phyloP scores from a whole-genome alignment of 2,113 vertebrate genomes.

The Pelmatolapia mariae region DNA sequence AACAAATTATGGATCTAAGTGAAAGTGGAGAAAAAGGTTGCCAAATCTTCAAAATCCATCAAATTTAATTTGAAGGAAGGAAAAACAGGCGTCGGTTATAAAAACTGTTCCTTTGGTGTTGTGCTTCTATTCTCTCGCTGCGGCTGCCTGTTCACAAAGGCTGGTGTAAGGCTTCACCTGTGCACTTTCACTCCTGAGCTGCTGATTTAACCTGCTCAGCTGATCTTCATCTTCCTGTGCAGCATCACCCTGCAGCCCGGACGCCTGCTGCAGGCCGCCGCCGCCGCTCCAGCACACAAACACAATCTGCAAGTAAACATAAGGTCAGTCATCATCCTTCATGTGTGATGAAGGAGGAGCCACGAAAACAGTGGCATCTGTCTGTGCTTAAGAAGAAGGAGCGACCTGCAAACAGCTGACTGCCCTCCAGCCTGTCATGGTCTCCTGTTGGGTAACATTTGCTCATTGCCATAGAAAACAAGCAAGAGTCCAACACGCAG shows the following conservation, averaged over 20 bases:
- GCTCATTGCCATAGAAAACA: background rate
- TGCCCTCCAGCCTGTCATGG: background rate
- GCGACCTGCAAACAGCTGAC: background rate
- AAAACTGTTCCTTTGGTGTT: background rate
- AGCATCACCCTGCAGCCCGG: background rate
- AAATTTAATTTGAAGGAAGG: background rate
- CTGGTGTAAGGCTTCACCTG: background rate
- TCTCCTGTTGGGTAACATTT: background rate
- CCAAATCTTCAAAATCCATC: background rate
- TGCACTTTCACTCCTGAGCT: background rate
- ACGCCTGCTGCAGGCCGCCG: background rate
- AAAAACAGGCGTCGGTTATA: background rate
- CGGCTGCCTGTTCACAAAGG: background rate
- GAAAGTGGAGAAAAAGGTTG: background rate
- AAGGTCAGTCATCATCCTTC: background rate
- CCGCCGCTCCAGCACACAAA: accelerated
- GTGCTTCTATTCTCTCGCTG: accelerated
- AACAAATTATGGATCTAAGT: background rate
- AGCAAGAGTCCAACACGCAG: background rate
- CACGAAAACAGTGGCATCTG: background rate
- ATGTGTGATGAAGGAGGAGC: background rate
- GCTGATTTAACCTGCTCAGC: background rate
- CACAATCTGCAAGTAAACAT: background rate
- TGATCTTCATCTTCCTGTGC: background rate
- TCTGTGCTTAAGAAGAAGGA: background rate